phyloP scores from a whole-genome alignment of 2,888 invertebrate species.

The Geotrupes spiniger region DNA sequence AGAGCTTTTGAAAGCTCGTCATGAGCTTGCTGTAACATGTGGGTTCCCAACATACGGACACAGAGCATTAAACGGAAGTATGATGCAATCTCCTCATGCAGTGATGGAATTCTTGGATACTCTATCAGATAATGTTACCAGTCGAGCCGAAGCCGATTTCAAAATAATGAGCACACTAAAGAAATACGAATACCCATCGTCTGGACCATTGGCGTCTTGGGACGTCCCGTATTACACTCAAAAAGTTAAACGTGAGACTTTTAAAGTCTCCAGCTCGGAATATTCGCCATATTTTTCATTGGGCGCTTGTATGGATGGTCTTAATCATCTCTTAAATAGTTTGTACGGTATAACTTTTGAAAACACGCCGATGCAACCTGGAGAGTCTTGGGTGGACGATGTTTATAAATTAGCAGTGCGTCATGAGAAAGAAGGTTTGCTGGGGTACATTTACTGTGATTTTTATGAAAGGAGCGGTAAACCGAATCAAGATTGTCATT shows the following conservation, averaged over 20 bases:
- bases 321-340: constrained; percentile 81
- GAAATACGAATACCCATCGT: constrained; percentile 40
- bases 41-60: constrained; percentile 89
- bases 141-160: constrained; percentile 73
- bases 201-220: constrained; percentile 63
- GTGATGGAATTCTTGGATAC: constrained; percentile 78
- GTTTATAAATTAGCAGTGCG: constrained; percentile 91
- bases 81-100: constrained; percentile 76
- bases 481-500: constrained; percentile 97
- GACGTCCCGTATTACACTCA: constrained; percentile 84
- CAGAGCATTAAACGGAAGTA: constrained; percentile 83
- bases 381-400: constrained; percentile 82
- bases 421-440: constrained; percentile 73
- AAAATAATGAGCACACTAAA: constrained; percentile 75
- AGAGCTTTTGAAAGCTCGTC: constrained; percentile 70
- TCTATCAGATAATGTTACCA: constrained; percentile 67
- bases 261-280: constrained; percentile 68
- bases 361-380: constrained; percentile 66
- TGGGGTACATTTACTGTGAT: constrained; percentile 97
- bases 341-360: constrained; percentile 80
- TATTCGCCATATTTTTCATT: constrained; percentile 86
- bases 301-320: constrained; percentile 94
- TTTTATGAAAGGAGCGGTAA: constrained; percentile 90
- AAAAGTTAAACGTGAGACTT: constrained; percentile 67
- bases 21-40: constrained; percentile 79